These are phyloP conservation scores for Parnassius apollo DNA, from an alignment of 2,888 invertebrate species.

Conservation along the genomic window DNA sequence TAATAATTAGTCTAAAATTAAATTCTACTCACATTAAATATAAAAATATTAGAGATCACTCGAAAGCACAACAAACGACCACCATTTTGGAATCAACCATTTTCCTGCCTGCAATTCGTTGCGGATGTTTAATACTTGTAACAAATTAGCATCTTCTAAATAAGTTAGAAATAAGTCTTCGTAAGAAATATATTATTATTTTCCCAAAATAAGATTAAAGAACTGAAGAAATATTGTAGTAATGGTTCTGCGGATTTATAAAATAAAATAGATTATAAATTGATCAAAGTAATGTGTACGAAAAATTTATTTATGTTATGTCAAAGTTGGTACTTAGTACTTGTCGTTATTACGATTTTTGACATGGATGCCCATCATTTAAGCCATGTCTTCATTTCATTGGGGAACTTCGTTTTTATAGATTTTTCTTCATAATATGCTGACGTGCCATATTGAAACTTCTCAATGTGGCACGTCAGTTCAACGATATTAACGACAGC, in stretches of 20 bases:
- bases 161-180: background rate
- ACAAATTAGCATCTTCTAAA: constrained; percentile 34
- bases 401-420: too few relatives aligned
- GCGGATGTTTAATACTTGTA: constrained; percentile 47
- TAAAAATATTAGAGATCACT: constrained; percentile 52
- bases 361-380: too few relatives aligned
- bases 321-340: constrained; percentile 18
- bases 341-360: too few relatives aligned
- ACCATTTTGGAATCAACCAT: constrained; percentile 78
- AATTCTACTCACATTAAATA: constrained; percentile 19
- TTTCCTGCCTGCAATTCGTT: constrained; percentile 44
- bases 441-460: too few relatives aligned
- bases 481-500: too few relatives aligned
- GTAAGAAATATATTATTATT: constrained; percentile 3
- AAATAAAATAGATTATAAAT: constrained; percentile 25
- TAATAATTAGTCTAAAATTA: background rate
- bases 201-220: constrained; percentile 7
- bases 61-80: constrained; percentile 80
- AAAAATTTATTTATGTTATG: background rate
- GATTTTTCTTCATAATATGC: too few relatives aligned
- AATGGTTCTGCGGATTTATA: constrained; percentile 9
- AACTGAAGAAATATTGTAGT: background rate
- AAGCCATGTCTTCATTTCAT: too few relatives aligned
- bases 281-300: constrained; percentile 2
- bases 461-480: too few relatives aligned